These are phyloP conservation scores for Numida meleagris DNA, from an alignment of 2,113 vertebrate species.

Conservation along the genomic window DNA sequence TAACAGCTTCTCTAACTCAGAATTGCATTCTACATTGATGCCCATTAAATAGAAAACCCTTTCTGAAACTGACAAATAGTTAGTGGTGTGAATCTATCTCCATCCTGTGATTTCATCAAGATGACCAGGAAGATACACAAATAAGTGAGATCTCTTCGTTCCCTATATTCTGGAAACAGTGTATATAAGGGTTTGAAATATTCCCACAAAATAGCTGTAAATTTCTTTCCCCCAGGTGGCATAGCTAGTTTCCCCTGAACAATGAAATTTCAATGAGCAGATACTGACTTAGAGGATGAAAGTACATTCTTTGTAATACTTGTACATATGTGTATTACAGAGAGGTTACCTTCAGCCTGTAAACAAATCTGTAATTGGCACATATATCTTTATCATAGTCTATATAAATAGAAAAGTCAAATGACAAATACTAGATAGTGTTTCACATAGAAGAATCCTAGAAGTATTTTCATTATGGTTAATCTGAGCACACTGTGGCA, in stretches of 20 bases:
- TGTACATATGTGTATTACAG: background rate
- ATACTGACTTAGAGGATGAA: background rate
- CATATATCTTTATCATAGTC: background rate
- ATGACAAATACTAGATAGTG: background rate
- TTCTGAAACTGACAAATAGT: background rate
- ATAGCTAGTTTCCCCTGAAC: background rate
- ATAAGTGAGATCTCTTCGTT: background rate
- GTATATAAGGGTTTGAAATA: background rate
- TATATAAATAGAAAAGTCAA: background rate
- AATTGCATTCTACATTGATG: background rate
- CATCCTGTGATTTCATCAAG: background rate
- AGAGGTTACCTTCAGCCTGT: background rate
- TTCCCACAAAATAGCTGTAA: background rate
- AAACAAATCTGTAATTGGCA: background rate
- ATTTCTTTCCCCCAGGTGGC: background rate
- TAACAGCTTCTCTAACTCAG: background rate
- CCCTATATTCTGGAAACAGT: background rate
- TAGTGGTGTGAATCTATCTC: background rate
- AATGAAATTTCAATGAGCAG: background rate
- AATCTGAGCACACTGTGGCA: background rate
- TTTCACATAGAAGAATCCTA: background rate
- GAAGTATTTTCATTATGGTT: rapidly evolving
- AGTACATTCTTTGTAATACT: rapidly evolving
- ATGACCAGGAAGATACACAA: background rate
- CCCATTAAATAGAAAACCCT: background rate